These are phyloP conservation scores for Parnassius smintheus DNA, from an alignment of 2,888 invertebrate species.

Conservation along the genomic window DNA sequence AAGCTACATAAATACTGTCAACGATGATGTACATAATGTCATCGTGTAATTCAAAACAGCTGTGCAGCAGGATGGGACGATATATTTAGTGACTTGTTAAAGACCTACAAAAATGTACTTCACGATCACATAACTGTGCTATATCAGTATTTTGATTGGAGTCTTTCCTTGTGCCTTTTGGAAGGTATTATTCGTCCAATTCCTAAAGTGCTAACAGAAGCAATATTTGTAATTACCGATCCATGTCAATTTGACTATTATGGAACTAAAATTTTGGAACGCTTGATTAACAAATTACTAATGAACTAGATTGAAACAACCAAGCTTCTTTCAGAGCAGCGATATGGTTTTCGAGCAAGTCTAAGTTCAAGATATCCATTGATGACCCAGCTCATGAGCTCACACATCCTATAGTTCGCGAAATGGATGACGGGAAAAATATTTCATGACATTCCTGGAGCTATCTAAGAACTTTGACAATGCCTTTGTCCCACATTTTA, in stretches of 20 bases:
- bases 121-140: too few species aligned
- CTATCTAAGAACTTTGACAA: conserved; percentile 28
- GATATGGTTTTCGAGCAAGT: conserved; percentile 27
- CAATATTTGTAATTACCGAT: too few species aligned
- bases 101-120: too few species aligned
- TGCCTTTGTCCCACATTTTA: conserved; percentile 6
- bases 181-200: background rate
- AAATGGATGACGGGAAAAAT: conserved; percentile 18
- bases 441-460: conserved; percentile 24
- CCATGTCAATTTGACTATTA: background rate
- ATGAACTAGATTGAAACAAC: conserved; percentile 22
- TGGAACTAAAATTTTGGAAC: background rate
- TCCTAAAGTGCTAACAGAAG: background rate
- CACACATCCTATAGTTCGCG: conserved; percentile 7
- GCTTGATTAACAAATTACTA: background rate
- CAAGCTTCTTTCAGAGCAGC: conserved; percentile 19
- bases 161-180: background rate
- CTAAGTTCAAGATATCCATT: too few species aligned
- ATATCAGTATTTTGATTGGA: background rate
- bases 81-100: too few species aligned
- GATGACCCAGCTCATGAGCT: conserved; percentile 24
- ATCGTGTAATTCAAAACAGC: too few species aligned
- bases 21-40: too few species aligned
- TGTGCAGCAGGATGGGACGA: too few species aligned
- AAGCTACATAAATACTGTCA: too few species aligned